These are phyloP conservation scores for Napeogenes inachia DNA, from an alignment of 2,888 invertebrate species.

Conservation along the genomic window DNA sequence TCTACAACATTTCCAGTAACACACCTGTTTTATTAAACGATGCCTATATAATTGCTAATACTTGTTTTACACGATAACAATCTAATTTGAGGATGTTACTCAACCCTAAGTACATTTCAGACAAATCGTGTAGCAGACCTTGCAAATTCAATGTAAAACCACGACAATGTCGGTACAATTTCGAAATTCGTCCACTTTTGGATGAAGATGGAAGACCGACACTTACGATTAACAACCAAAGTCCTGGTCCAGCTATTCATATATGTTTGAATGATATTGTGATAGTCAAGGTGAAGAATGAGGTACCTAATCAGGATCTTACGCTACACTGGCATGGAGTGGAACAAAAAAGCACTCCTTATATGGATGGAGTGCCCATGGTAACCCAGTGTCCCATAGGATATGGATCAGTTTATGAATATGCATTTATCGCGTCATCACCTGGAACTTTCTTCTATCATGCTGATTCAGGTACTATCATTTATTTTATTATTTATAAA, in stretches of 20 bases:
- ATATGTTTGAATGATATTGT: conserved; percentile 85
- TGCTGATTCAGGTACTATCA: conserved; percentile 78
- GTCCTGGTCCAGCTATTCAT: conserved; percentile 77
- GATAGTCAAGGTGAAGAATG: conserved; percentile 84
- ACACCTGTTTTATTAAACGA: no score
- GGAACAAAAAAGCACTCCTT: conserved; percentile 79
- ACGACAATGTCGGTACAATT: conserved; percentile 58
- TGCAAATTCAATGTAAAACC: conserved; percentile 74
- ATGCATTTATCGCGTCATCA: conserved; percentile 81
- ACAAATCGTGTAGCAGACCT: conserved; percentile 65
- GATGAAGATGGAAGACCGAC: conserved; percentile 50
- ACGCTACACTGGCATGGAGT: conserved; percentile 88
- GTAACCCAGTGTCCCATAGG: conserved; percentile 86
- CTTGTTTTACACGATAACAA: conserved; percentile 4
- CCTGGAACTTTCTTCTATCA: conserved; percentile 86
- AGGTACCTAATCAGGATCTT: conserved; percentile 81
- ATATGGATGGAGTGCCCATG: conserved; percentile 87
- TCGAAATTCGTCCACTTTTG: conserved; percentile 56
- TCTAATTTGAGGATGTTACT: conserved; percentile 18
- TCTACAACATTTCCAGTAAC: no score
- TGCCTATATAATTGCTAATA: no score
- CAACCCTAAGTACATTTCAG: conserved; percentile 43
- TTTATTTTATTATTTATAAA: no score
- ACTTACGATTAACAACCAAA: conserved; percentile 57
- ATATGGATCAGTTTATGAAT: conserved; percentile 82